Base-by-base conservation (phyloP, 2,797 vertebrate genomes). In the Pipistrellus pygmaeus region DNA sequence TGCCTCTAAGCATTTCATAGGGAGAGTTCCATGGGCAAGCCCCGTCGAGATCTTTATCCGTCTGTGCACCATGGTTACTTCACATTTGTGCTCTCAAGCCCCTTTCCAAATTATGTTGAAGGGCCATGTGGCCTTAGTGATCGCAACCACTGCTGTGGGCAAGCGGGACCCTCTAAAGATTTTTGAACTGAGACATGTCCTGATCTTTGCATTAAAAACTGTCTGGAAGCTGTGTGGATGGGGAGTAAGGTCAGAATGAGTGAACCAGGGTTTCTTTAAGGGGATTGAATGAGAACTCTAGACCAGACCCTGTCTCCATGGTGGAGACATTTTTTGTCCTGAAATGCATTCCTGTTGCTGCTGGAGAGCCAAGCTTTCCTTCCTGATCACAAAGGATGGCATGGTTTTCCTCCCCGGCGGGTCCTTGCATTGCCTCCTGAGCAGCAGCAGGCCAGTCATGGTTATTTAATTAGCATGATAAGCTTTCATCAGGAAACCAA, bases 391-490 rank as follows among this genome's bases (percentile, higher is more conserved):
- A 95, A 78, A 91, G 86, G 93, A 84, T 89, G 83, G 95, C 53
- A 17, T 23, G 4, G 0, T 92, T 97, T 90, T 97, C 96, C 97
- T 96, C 93, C 97, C 94, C 93, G 91, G 77, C 92, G 92, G 87
- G 94, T 95, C 94, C 94, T 97, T 96, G 96, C 35, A 32, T 93
- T 80, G 87, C 69, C 89, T 95, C 51, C 0, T n/a, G 90, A 94
- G 20, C 91, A 95, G 96, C 87, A 13, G 11, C 3, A 1, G 93
- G 96, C 97, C 97, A 81, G 27, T 90, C 92, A 41, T 51, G 85
- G 86, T 97, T 86, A 97, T 96, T 88, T 98, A 98, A 98, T 98
- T 97, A 97, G 93, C 96, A 92, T 87, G 95, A 96, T 72, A 96
- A 97, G 96, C 97, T 97, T 96, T 95, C 96, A 96, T 97, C 97